Percentiles rank a stretch among this genome's conserved stretches.
These are phyloP conservation scores for Lathronympha strigana DNA, from an alignment of 2,888 invertebrate species.

Conservation along the genomic window DNA sequence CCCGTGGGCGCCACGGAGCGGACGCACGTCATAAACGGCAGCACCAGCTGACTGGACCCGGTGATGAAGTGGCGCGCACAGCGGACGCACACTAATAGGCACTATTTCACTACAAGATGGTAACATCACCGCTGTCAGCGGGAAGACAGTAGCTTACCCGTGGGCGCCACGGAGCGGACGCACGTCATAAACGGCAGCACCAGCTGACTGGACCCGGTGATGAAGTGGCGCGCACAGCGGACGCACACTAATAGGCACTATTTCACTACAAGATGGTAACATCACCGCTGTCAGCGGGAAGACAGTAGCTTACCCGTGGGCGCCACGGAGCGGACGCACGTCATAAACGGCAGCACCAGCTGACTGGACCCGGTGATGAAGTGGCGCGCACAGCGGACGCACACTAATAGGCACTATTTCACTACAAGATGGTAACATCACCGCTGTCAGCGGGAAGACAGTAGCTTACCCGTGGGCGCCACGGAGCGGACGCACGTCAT, in stretches of 20 bases:
- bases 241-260: slow-evolving; percentile 90
- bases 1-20: slow-evolving; percentile 91
- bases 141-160: too few species aligned
- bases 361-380: too few species aligned
- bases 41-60: slow-evolving; percentile 77
- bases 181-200: slow-evolving; percentile 90
- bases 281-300: slow-evolving; percentile 94
- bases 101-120: slow-evolving; percentile 93
- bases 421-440: too few species aligned
- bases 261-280: slow-evolving; percentile 93
- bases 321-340: slow-evolving; percentile 90
- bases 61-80: slow-evolving; percentile 64
- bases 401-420: too few species aligned
- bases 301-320: slow-evolving; percentile 85
- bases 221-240: slow-evolving; percentile 76
- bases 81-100: slow-evolving; percentile 90
- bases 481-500: slow-evolving; percentile 89
- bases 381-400: too few species aligned
- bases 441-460: too few species aligned
- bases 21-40: slow-evolving; percentile 92
- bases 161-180: slow-evolving; percentile 90
- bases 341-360: slow-evolving; percentile 88
- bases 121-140: slow-evolving; percentile 95
- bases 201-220: slow-evolving; percentile 71
- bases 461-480: slow-evolving; percentile 86